phyloP scores from a whole-genome alignment of 2,888 invertebrate genomes.

The Cataglyphis albicans region DNA sequence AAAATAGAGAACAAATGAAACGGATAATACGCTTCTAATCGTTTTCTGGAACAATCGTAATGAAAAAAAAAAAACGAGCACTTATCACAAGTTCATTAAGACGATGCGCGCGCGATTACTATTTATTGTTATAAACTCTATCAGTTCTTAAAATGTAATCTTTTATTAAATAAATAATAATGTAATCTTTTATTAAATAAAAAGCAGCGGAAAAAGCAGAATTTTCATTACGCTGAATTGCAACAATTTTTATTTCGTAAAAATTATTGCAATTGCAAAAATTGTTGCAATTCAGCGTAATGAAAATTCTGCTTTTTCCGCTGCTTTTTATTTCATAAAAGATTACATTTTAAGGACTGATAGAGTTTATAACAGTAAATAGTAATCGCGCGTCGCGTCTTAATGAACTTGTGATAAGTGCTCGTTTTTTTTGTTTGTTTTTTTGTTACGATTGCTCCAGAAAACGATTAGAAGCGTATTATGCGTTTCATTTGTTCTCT shows the following conservation, averaged over 20 bases:
- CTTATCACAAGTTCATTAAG: slow-evolving; percentile 24
- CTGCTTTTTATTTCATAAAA: too few relatives aligned
- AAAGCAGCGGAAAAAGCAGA: too few relatives aligned
- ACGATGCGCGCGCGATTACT: slow-evolving; percentile 1
- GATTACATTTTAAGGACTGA: neutral
- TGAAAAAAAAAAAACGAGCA: slow-evolving; percentile 11
- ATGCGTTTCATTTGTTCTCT: neutral
- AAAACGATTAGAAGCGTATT: neutral
- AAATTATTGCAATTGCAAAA: too few relatives aligned
- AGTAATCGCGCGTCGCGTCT: neutral
- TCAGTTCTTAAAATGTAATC: too few relatives aligned
- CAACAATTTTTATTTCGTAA: neutral
- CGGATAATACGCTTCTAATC: neutral
- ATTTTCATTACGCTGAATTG: too few relatives aligned
- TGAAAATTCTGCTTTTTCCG: too few relatives aligned
- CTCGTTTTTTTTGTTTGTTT: slow-evolving; percentile 39
- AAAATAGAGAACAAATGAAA: slow-evolving; percentile 27
- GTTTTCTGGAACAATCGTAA: neutral
- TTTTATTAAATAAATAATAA: too few relatives aligned
- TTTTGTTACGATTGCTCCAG: neutral
- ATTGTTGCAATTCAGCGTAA: too few relatives aligned
- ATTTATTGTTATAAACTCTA: neutral
- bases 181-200: too few relatives aligned
- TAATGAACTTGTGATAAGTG: slow-evolving; percentile 24
- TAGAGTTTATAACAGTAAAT: neutral